Conservation (phyloP, 2,888 invertebrate species). For the Drosophila greeni region DNA sequence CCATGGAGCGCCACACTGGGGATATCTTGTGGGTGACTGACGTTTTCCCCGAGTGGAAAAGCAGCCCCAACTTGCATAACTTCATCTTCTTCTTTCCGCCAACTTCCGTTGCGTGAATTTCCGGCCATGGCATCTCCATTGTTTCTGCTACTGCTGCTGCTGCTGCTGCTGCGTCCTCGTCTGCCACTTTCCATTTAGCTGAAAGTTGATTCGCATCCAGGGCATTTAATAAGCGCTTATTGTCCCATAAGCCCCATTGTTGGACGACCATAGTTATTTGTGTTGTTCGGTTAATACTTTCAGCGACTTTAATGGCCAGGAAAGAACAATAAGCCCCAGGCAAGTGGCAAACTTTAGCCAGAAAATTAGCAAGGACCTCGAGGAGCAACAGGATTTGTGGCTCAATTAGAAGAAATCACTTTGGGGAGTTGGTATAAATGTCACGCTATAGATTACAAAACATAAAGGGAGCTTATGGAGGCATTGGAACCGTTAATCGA, state of each 20-base stretch:
- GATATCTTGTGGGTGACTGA: slow-evolving; percentile 58
- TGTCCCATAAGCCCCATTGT: slow-evolving; percentile 69
- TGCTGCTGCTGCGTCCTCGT: slow-evolving; percentile 12
- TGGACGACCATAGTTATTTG: slow-evolving; percentile 46
- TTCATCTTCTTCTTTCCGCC: slow-evolving; percentile 27
- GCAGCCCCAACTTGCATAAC: slow-evolving; percentile 22
- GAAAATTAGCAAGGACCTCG: slow-evolving; percentile 3
- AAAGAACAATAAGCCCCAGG: slow-evolving; percentile 15
- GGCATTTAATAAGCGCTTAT: slow-evolving; percentile 72
- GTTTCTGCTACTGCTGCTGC: slow-evolving; percentile 47
- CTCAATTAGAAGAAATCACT: slow-evolving; percentile 6
- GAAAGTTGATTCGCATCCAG: slow-evolving; percentile 71
- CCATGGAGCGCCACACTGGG: slow-evolving; percentile 6
- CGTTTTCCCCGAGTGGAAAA: slow-evolving; percentile 56
- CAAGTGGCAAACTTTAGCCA: slow-evolving; percentile 28
- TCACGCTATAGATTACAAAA: neutral
- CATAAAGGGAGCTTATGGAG: neutral
- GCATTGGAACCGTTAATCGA: too few species aligned
- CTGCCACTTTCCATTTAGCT: slow-evolving; percentile 67
- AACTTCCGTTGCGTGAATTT: slow-evolving; percentile 61
- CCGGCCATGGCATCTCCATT: slow-evolving; percentile 57
- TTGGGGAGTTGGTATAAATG: neutral
- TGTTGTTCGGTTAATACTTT: slow-evolving; percentile 35
- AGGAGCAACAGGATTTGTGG: slow-evolving; percentile 10
- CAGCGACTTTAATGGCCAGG: slow-evolving; percentile 22